These are phyloP conservation scores for Taxidea taxus DNA, from an alignment of 2,113 vertebrate species.

Conservation along the genomic window DNA sequence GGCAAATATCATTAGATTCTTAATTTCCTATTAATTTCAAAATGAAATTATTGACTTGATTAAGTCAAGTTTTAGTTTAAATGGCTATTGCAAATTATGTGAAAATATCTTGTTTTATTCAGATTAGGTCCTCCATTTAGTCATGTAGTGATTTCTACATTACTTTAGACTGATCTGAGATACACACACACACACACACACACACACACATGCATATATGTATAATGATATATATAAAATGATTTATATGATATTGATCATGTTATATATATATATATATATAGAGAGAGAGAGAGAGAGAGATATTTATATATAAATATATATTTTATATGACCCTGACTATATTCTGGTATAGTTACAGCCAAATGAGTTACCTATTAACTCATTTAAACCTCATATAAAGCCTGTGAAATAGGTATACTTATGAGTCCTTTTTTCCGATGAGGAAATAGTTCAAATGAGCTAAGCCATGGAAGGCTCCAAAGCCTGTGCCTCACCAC, in stretches of 20 bases:
- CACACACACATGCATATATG: neutral
- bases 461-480: neutral
- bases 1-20: neutral
- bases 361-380: neutral
- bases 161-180: neutral
- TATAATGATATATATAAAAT: neutral
- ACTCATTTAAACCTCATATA: neutral
- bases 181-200: too few species aligned
- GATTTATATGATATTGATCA: neutral
- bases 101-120: neutral
- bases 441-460: neutral
- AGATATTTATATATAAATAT: neutral
- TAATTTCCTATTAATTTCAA: neutral
- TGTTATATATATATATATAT: neutral
- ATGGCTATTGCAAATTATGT: neutral
- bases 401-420: neutral
- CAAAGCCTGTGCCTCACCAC: neutral
- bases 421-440: neutral
- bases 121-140: neutral
- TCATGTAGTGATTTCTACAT: neutral
- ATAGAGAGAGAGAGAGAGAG: too few species aligned
- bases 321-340: neutral
- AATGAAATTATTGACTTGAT: neutral
- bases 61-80: neutral
- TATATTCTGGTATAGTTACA: neutral